Evolutionary conservation across 2,113 vertebrate genomes (phyloP), one percentile per base, ranked within the genome.

Genomic region (Panthera uncia): DNA sequence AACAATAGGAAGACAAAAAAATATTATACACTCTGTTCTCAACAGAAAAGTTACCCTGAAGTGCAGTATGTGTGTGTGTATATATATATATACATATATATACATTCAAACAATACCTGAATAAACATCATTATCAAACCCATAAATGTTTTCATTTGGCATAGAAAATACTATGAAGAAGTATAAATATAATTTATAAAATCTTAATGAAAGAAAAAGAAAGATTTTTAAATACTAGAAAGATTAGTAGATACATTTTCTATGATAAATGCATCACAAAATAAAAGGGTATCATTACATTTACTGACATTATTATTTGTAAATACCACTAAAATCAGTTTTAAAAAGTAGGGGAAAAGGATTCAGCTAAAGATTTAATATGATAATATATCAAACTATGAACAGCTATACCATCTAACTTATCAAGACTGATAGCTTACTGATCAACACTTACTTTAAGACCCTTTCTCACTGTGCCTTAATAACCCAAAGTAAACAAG

Each of bases 151-250:
- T 95, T 71, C 36, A 66, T 9, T 12, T 31, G 71, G 92, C 50
- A 52, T 2, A 8, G n/a, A 79, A 96, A 95, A 79, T 3, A 61
- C 3, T 36, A 45, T 33, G 18, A 31, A 27, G 8, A 96, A 55
- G 50, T 27, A 95, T 81, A 90, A 83, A 74, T 73, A 71, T 81
- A 86, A 92, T 36, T 80, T 50, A 50, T 41, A 76, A 93, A 96
- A 84, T 93, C 25, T 89, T 61, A 52, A 52, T 84, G 7, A 84
- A 89, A 66, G 29, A 69, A 89, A 90, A 89, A 74, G n/a, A 7
- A 66, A 66, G 5, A 52, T 31, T 41, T 38, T 92, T 71, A 79
- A 89, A 80, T 71, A 63, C 50, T 79, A 63, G 11, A 61, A 81
- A 90, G 48, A 68, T 16, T 91, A 68, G 12, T 15, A 8, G 36